These are phyloP conservation scores for Notocelia uddmanniana DNA, from an alignment of 2,888 invertebrate species.

Conservation along the genomic window DNA sequence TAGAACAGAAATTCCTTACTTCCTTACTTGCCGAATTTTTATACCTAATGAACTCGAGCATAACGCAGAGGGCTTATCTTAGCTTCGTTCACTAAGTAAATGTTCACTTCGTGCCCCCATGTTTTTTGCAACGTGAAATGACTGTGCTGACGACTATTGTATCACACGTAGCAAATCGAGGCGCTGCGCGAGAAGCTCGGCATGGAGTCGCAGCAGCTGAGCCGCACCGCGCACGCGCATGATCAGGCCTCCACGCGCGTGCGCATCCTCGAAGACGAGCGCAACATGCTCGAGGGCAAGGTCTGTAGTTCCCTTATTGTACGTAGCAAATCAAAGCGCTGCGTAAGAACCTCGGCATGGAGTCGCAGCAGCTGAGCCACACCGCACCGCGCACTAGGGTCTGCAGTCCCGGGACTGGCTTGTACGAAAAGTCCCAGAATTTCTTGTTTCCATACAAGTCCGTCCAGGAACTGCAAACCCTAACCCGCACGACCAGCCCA, in stretches of 20 bases:
- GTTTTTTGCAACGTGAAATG: background rate
- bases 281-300: slow-evolving; percentile 89
- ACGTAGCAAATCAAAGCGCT: slow-evolving; percentile 90
- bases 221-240: slow-evolving; percentile 88
- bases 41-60: background rate
- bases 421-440: too few species aligned
- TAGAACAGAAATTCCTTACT: too few species aligned
- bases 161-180: slow-evolving; percentile 88
- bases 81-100: too few species aligned
- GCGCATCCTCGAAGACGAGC: slow-evolving; percentile 91
- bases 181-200: slow-evolving; percentile 91
- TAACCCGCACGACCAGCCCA: slow-evolving; percentile 87
- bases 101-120: too few species aligned
- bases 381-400: slow-evolving; percentile 88
- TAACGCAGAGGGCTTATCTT: too few species aligned
- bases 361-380: slow-evolving; percentile 90
- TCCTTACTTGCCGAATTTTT: background rate
- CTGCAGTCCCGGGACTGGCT: too few species aligned
- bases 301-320: slow-evolving; percentile 76
- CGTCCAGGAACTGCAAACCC: too few species aligned
- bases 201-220: slow-evolving; percentile 90
- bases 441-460: too few species aligned
- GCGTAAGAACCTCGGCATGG: slow-evolving; percentile 90
- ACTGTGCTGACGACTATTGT: background rate
- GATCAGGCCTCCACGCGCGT: slow-evolving; percentile 88